Base-by-base conservation (phyloP, 2,888 invertebrate genomes). In the Sphinx pinastri region DNA sequence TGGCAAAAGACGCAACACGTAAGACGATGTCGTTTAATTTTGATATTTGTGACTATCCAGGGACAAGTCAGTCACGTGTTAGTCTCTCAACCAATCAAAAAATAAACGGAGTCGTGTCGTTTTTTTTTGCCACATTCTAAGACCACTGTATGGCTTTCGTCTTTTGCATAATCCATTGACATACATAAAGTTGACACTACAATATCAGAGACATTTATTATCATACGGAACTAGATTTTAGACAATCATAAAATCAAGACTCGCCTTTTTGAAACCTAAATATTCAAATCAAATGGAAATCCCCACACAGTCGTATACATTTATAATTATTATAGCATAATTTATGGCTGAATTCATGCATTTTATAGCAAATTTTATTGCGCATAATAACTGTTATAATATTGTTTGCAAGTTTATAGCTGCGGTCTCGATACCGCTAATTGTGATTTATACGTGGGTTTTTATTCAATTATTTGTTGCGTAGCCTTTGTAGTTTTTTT, bases 301-400 rank as follows among this genome's bases (percentile, higher is more conserved):
- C 55, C 68, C 57, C 57, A 45, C 47, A 47, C 13, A 19, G n/a
- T 25, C 58, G 55, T 54, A 60, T 16, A 60, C 47, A 49, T 63
- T 63, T 49, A 63, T 63, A 66, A 71, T 68, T 47, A 68, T 68
- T 71, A 68, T 63, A 54, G 45, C 59, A 68, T 70, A 68, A 68
- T 71, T 68, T 71, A 71, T 63, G 51, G 55, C 54, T 25, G 47
- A 71, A 63, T 68, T 54, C 55, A 45, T 67, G 31, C 68, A 68
- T 66, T 68, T 71, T 68, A 71, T 38, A 68, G 55, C 63, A 45
- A 45, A 55, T 68, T 71, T 71, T 71, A 71, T 71, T 49, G 63
- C 66, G 58, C 60, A 71, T 71, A 68, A 71, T 71, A 68, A 63
- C 55, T 54, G 60, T 63, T 55, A 63, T 71, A 71, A 68, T 73